Percentiles rank a stretch among this genome's conserved stretches.
Conservation (phyloP, 2,888 invertebrate species). For the Arge pagana region DNA sequence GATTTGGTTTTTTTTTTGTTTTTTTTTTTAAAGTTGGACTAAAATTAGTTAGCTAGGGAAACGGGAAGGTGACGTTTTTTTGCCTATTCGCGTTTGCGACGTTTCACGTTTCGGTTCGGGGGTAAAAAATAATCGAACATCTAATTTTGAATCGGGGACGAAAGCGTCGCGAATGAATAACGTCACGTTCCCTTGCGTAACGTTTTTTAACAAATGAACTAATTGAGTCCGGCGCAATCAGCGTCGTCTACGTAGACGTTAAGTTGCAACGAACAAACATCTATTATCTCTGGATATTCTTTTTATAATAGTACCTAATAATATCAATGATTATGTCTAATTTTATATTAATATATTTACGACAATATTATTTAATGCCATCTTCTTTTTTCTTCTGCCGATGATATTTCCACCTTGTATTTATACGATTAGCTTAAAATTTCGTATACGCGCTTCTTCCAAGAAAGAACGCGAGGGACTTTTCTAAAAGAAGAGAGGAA, state of each 20-base stretch:
- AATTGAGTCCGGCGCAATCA: slow-evolving; percentile 35
- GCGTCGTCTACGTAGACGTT: slow-evolving; percentile 39
- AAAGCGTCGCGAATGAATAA: slow-evolving; percentile 13
- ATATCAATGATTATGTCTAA: slow-evolving; percentile 33
- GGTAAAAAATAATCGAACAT: slow-evolving; percentile 28
- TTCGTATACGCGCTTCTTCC: slow-evolving; percentile 24
- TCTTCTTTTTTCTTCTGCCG: slow-evolving; percentile 34
- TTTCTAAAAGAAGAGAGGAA: slow-evolving; percentile 25
- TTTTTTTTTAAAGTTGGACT: slow-evolving; percentile 30
- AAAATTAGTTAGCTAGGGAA: slow-evolving; percentile 33
- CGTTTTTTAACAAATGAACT: slow-evolving; percentile 42
- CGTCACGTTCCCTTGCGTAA: slow-evolving; percentile 33
- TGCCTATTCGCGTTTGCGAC: slow-evolving; percentile 1
- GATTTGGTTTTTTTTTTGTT: too few species aligned
- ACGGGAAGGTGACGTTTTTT: slow-evolving; percentile 16
- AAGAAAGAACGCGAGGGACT: slow-evolving; percentile 27
- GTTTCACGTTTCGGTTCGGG: slow-evolving; percentile 7
- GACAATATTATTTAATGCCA: slow-evolving; percentile 28
- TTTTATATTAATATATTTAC: slow-evolving; percentile 40
- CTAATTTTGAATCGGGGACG: slow-evolving; percentile 31
- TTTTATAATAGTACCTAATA: slow-evolving; percentile 38
- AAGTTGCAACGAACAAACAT: slow-evolving; percentile 43
- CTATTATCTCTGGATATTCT: slow-evolving; percentile 40
- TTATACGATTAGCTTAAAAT: slow-evolving; percentile 10
- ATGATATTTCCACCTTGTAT: slow-evolving; percentile 18